A percentile compares a stretch with the other conserved stretches of the same genome.
phyloP scores from a whole-genome alignment of 2,113 vertebrate species.

The Myotis yumanensis region DNA sequence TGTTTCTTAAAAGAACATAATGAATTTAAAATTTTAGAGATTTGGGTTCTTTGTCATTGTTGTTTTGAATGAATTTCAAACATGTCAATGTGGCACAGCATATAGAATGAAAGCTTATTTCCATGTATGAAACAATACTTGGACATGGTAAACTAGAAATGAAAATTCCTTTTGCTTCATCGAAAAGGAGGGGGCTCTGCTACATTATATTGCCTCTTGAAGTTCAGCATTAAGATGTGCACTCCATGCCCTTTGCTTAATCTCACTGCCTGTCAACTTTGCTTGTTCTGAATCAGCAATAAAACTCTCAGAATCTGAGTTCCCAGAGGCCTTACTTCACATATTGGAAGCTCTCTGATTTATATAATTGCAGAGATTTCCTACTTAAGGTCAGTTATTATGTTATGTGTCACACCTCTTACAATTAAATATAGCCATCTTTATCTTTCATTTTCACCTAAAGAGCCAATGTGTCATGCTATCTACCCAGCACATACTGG shows the following conservation, averaged over 20 bases:
- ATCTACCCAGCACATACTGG: slow-evolving; percentile 18
- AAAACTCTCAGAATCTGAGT: neutral
- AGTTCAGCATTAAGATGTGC: neutral
- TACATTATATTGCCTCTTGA: neutral
- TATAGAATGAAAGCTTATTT: neutral
- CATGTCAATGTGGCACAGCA: neutral
- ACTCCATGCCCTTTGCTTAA: neutral
- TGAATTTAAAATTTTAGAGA: neutral
- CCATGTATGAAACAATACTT: neutral
- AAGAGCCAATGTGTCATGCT: neutral
- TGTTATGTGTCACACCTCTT: neutral
- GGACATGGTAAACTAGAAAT: neutral
- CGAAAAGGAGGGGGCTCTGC: neutral
- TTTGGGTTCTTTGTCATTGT: neutral
- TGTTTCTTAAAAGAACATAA: neutral
- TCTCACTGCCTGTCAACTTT: neutral
- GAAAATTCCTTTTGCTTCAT: neutral
- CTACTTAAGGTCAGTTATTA: slow-evolving; percentile 35
- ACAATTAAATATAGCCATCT: slow-evolving; percentile 32
- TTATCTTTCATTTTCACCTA: slow-evolving; percentile 40
- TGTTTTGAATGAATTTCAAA: neutral
- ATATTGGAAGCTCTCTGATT: neutral
- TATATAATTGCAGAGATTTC: neutral
- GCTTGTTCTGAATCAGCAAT: neutral
- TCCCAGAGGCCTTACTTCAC: slow-evolving; percentile 7